phyloP scores from a whole-genome alignment of 2,888 invertebrate species.

The Agelastica alni region DNA sequence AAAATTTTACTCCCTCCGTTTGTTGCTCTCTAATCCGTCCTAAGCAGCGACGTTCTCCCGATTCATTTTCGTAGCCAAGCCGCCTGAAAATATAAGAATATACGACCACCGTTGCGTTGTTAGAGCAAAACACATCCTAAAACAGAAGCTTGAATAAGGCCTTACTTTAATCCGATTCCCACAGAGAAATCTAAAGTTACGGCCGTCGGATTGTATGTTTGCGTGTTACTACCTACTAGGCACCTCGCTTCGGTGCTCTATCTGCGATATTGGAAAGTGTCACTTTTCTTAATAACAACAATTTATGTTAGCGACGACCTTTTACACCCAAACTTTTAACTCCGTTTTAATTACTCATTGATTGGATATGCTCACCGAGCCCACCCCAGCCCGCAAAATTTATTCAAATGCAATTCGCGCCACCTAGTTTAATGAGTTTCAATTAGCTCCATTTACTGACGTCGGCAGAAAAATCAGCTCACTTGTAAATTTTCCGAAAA shows the following conservation, averaged over 20 bases:
- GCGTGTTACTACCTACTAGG: conserved; percentile 48
- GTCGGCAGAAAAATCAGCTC: too few relatives aligned
- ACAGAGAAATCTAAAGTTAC: conserved; percentile 52
- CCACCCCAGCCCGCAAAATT: too few relatives aligned
- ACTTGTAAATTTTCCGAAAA: too few relatives aligned
- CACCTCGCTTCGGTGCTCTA: conserved; percentile 51
- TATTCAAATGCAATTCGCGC: too few relatives aligned
- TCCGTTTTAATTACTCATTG: too few relatives aligned
- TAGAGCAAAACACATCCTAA: conserved; percentile 34
- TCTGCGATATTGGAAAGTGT: conserved; percentile 43
- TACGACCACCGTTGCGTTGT: conserved; percentile 28
- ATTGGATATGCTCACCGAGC: too few relatives aligned
- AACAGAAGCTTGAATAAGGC: conserved; percentile 47
- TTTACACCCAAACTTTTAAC: too few relatives aligned
- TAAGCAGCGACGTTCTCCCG: conserved; percentile 10
- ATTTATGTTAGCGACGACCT: too few relatives aligned
- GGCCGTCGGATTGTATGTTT: conserved; percentile 39
- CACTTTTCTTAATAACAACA: conserved; percentile 15
- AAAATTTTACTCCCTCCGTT: conserved; percentile 15
- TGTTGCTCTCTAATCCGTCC: conserved; percentile 19
- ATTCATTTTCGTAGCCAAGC: conserved; percentile 24
- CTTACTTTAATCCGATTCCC: conserved; percentile 48
- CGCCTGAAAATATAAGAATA: conserved; percentile 29
- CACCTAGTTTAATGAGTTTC: too few relatives aligned
- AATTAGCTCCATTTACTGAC: too few relatives aligned